Conservation (phyloP, 2,797 vertebrate genomes). For the Nyctibius grandis region DNA sequence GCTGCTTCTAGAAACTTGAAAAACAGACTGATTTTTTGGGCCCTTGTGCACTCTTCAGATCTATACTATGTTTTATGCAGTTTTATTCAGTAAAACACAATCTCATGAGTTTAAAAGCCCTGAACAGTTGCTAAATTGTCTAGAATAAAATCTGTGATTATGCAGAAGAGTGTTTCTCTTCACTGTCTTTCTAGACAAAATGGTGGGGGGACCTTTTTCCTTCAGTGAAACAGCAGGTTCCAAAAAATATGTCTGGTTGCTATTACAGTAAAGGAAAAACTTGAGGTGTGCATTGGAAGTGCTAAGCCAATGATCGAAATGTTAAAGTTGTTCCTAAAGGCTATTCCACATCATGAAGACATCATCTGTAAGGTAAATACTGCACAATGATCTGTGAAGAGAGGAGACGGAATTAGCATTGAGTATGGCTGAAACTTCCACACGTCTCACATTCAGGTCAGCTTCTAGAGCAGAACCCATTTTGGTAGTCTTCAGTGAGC, state of each 20-base stretch:
- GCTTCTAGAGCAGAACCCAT: background rate
- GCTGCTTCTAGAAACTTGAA: slow-evolving; percentile 21
- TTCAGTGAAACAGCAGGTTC: slow-evolving; percentile 24
- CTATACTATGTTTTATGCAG: background rate
- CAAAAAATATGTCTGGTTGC: slow-evolving; percentile 64
- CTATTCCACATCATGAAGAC: slow-evolving; percentile 62
- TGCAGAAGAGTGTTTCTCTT: background rate
- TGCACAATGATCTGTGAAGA: slow-evolving; percentile 50
- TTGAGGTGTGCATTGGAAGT: slow-evolving; percentile 62
- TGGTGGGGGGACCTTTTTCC: slow-evolving; percentile 17
- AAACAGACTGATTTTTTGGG: background rate
- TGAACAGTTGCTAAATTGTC: background rate
- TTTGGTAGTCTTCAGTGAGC: background rate
- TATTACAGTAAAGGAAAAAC: slow-evolving; percentile 61
- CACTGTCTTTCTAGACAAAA: slow-evolving; percentile 26
- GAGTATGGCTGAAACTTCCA: background rate
- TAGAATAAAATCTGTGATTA: background rate
- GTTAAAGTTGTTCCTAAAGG: slow-evolving; percentile 58
- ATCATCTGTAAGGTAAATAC: slow-evolving; percentile 60
- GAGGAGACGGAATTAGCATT: background rate
- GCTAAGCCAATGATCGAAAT: slow-evolving; percentile 68
- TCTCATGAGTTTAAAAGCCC: background rate
- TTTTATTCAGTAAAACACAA: background rate
- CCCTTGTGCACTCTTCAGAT: background rate
- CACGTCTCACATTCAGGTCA: background rate